Percentiles rank a stretch among this genome's conserved stretches.
Evolutionary conservation across 1,140 invertebrate genomes (phyloP).

Genomic region (Zaprionus taronus): DNA sequence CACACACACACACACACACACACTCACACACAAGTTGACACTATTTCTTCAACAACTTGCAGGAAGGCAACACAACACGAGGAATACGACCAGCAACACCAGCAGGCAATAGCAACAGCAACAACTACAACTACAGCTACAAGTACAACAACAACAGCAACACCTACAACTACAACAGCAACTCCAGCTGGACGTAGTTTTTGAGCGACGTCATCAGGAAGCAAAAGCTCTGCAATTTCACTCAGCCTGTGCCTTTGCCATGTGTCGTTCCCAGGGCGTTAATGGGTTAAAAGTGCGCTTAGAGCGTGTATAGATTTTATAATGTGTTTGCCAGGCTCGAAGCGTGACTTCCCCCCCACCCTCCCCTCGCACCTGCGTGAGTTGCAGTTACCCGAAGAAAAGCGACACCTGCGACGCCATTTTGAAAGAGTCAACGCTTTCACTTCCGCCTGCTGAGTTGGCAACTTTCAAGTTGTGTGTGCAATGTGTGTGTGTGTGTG

Average conservation of each 20-base stretch:
- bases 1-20: not conserved
- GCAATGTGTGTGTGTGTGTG: conserved; percentile 2
- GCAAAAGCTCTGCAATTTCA: conserved; percentile 31
- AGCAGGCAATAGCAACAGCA: conserved; percentile 15
- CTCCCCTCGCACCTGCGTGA: conserved; percentile 45
- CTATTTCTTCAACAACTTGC: conserved; percentile 68
- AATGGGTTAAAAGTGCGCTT: conserved; percentile 81
- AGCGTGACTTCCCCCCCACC: not conserved
- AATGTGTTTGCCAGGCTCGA: conserved; percentile 68
- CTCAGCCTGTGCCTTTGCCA: not conserved
- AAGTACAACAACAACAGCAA: conserved; percentile 5
- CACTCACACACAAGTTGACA: conserved; percentile 63
- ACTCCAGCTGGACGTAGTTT: conserved; percentile 44
- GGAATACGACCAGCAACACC: conserved; percentile 3
- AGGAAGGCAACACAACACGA: conserved; percentile 34
- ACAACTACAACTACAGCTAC: conserved; percentile 1
- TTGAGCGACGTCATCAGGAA: conserved; percentile 75
- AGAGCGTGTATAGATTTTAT: conserved; percentile 78
- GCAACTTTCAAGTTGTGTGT: conserved; percentile 45
- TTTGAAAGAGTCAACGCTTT: conserved; percentile 57
- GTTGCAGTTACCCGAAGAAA: conserved; percentile 61
- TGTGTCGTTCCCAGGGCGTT: conserved; percentile 58
- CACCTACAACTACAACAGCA: conserved; percentile 14
- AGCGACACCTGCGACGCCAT: conserved; percentile 52
- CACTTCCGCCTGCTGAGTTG: conserved; percentile 70